Evolutionary conservation across 2,797 vertebrate species (phyloP).

Genomic region (Corythornis leucogaster): DNA sequence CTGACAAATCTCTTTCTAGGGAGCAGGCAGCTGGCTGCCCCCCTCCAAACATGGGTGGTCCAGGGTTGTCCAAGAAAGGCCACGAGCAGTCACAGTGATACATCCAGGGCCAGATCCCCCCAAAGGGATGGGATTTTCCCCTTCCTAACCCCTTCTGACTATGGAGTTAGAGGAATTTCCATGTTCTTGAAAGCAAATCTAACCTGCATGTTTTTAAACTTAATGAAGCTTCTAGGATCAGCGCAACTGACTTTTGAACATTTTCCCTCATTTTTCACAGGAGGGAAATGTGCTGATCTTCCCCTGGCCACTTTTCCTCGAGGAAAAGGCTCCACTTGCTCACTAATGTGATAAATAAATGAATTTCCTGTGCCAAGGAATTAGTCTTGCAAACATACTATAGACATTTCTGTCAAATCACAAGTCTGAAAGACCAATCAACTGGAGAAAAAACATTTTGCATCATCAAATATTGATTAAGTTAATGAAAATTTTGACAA

Average conservation of each 20-base stretch:
- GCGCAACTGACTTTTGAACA: not conserved
- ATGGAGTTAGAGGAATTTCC: not conserved
- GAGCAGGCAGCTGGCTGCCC: not conserved
- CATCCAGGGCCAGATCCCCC: not conserved
- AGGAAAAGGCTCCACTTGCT: not conserved
- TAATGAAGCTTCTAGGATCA: not conserved
- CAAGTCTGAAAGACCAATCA: constrained; percentile 9
- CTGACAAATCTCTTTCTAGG: not conserved
- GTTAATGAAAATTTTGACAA: constrained; percentile 41
- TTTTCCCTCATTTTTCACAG: not conserved
- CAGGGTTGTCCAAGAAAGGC: not conserved
- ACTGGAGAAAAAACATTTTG: not conserved
- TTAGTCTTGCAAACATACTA: not conserved
- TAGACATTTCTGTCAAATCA: not conserved
- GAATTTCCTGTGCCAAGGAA: not conserved
- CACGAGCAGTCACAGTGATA: not conserved
- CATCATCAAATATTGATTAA: constrained; percentile 52
- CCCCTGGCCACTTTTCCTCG: not conserved
- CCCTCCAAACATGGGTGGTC: accelerated
- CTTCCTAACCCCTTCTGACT: not conserved
- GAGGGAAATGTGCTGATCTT: not conserved
- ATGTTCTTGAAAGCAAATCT: not conserved
- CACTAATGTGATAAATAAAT: constrained; percentile 26
- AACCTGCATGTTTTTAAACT: not conserved
- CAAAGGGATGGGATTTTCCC: not conserved